A percentile compares a stretch with the other conserved stretches of the same genome.
Evolutionary conservation across 2,888 invertebrate species (phyloP).

Genomic region (Clitarchus hookeri): DNA sequence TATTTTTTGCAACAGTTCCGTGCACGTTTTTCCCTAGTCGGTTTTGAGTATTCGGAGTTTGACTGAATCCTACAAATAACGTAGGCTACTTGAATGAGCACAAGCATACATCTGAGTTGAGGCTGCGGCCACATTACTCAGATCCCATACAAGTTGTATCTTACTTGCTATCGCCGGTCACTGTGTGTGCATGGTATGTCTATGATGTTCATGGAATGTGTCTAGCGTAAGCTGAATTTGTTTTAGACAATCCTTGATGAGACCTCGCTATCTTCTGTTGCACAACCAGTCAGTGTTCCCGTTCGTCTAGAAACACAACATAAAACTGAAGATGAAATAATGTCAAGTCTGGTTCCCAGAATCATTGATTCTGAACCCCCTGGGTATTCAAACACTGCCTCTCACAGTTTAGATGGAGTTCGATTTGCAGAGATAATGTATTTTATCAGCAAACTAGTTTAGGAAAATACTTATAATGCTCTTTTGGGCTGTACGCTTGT

Average conservation of each 20-base stretch:
- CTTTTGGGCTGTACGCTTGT: not conserved
- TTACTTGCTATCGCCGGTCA: no score
- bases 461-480: not conserved
- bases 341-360: not conserved
- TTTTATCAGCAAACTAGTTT: not conserved
- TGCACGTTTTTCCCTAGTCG: no score
- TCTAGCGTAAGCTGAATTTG: not conserved
- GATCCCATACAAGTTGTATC: no score
- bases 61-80: no score
- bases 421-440: not conserved
- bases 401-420: not conserved
- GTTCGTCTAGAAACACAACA: not conserved
- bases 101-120: no score
- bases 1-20: no score
- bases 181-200: not conserved
- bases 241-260: not conserved
- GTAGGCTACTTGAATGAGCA: no score
- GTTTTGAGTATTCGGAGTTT: no score
- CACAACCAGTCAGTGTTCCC: not conserved
- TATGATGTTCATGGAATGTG: not conserved
- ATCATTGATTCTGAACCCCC: not conserved
- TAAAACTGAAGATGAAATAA: not conserved
- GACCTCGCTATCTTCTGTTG: not conserved
- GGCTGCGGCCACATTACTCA: no score
- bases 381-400: not conserved